These are phyloP conservation scores for Caenorhabditis sp. DNA, from an alignment of 2,888 invertebrate species.

Conservation along the genomic window DNA sequence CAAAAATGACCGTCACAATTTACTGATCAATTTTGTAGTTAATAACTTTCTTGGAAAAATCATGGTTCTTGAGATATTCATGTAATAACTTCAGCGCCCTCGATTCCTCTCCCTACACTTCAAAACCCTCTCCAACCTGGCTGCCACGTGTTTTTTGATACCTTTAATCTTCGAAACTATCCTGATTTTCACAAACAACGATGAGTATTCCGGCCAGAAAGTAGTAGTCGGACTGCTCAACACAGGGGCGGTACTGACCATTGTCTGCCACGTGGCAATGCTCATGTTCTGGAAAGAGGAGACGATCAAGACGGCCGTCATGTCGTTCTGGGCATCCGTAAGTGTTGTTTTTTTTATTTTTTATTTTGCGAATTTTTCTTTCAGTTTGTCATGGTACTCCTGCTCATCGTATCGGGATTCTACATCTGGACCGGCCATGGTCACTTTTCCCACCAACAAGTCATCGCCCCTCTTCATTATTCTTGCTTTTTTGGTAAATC, in stretches of 20 bases:
- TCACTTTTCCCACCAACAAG: not conserved
- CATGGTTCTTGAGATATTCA: no score
- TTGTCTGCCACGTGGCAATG: slow-evolving; percentile 1
- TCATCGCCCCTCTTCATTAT: not conserved
- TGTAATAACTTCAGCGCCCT: not conserved
- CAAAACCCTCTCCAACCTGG: slow-evolving; percentile 7
- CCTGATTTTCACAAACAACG: not conserved
- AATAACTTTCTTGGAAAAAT: no score
- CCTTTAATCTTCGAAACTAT: not conserved
- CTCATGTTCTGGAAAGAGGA: not conserved
- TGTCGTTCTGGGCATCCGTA: not conserved
- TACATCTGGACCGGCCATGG: slow-evolving; percentile 6
- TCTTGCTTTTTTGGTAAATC: not conserved
- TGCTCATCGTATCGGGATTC: not conserved
- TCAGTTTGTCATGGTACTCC: not conserved
- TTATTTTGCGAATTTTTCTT: no score
- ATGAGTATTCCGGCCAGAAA: not conserved
- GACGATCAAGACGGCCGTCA: not conserved
- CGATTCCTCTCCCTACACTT: slow-evolving; percentile 6
- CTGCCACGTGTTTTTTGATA: not conserved
- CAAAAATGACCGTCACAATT: no score
- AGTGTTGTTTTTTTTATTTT: no score
- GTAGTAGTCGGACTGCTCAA: not conserved
- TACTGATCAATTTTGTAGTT: no score
- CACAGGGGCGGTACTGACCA: not conserved